Base-by-base conservation (phyloP, 2,113 vertebrate species). In the Rana temporaria region DNA sequence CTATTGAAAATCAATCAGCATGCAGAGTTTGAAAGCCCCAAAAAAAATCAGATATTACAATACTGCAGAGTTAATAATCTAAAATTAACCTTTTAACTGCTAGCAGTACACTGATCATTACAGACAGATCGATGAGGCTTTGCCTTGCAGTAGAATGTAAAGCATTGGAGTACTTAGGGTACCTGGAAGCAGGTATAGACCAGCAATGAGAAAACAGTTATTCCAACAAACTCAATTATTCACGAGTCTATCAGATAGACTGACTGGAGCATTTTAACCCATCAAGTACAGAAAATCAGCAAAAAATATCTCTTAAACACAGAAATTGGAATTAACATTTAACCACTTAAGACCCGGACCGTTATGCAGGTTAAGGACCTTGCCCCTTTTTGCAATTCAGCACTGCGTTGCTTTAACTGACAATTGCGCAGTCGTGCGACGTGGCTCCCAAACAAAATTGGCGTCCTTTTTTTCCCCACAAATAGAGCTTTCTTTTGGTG, bases 1-100 rank as follows among this genome's bases (percentile, higher is more conserved):
- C 79, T 90, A 92, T 90, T 89, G 92, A 92, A 94, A 94, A 95
- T 94, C 93, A 88, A 90, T 94, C 87, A 67, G 85, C 82, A 87
- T 88, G 89, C 91, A 89, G 89, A 84, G 87, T 92, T 91, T 92
- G 90, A 91, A 92, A 91, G 86, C 90, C 88, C 85, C 90, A 90
- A 30, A 30, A 72, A 86, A 90, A 94, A 92, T 93, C 93, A 92
- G 91, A 92, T 91, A 92, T 91, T 90, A 90, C 88, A 88, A 91
- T 92, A 88, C 79, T 76, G 90, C 86, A 87, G 88, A 94, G 93
- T 94, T 92, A 91, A 93, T 94, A 87, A 92, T 90, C 90, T 90
- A 87, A 92, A 93, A 94, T 95, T 94, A 95, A 92, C 93, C 91
- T 94, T 90, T 87, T 90, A 91, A 90, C 85, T 74, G 89, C 87